Base-by-base conservation (phyloP, 2,797 vertebrate genomes). In the Sternotherus odoratus region DNA sequence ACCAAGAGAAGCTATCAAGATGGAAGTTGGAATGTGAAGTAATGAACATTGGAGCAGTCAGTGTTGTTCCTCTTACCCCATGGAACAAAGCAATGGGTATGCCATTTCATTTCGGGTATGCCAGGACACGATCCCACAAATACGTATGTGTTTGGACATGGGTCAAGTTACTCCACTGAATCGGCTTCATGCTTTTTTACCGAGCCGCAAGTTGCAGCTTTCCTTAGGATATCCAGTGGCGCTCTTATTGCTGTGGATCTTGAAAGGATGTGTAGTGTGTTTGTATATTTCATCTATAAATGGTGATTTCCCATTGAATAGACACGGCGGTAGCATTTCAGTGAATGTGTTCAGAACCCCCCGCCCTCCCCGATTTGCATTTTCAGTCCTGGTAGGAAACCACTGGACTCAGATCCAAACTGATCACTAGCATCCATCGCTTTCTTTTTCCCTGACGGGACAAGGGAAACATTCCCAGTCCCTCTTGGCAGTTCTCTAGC, bases 361-460 rank as follows among this genome's bases (percentile, higher is more conserved):
- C 43, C 46, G 66, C 49, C 84, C 51, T 30, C 0, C 0, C 69
- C 17, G 28, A 24, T 89, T 86, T 95, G 30, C 81, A 23, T 57
- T 90, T 83, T 57, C 75, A 77, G 57, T 33, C 0, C 1, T 16
- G 3, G 33, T 24, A 78, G 51, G 85, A 92, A 87, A 82, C 0
- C 1, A 57, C 33, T 60, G 39, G 15, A 57, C 90, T 77, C 74
- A 81, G 74, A 46, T 33, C 13, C 60, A 85, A 50, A 21, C 36
- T 82, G 80, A 93, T 95, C 43, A 36, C 12, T 93, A 91, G 90
- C 15, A 88, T 97, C 89, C 51, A 84, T 94, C 89, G 83, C 16
- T 95, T 56, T 50, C 83, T 90, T 48, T 79, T 54, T 48, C 92
- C 5, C 72, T 97, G 88, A 88, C 82, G 54, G 15, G 48, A 88